Conservation (phyloP, 2,797 vertebrate genomes). For the Gouania willdenowi region DNA sequence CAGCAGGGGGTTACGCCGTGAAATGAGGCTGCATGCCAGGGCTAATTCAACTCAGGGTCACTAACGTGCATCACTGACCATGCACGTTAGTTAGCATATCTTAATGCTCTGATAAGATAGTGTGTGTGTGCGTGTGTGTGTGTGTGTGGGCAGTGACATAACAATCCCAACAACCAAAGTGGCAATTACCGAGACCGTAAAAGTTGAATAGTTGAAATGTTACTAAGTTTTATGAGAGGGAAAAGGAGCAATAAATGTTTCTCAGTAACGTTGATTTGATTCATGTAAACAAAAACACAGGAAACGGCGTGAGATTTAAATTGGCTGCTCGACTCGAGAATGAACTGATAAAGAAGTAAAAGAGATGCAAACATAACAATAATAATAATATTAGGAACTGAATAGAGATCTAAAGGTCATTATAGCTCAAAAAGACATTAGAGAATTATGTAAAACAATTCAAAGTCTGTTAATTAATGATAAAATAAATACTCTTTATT, state of each 20-base stretch:
- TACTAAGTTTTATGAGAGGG: too few relatives aligned
- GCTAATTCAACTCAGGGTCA: constrained; percentile 61
- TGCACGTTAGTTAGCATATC: constrained; percentile 41
- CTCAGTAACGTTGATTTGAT: constrained; percentile 5
- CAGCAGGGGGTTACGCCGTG: constrained; percentile 50
- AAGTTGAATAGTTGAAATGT: too few relatives aligned
- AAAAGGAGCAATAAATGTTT: constrained; percentile 32
- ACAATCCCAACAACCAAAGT: constrained; percentile 25
- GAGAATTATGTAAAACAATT: too few relatives aligned
- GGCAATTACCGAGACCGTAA: constrained; percentile 16
- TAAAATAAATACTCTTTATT: too few relatives aligned
- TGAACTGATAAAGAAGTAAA: too few relatives aligned
- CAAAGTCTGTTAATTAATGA: too few relatives aligned
- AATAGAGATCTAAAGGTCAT: too few relatives aligned
- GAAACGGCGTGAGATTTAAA: too few relatives aligned
- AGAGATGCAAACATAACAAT: too few relatives aligned
- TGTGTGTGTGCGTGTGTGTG: constrained; percentile 1
- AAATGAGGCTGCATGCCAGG: constrained; percentile 57
- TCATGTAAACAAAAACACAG: constrained; percentile 2
- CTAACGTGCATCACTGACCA: constrained; percentile 43
- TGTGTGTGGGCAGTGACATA: constrained; percentile 27
- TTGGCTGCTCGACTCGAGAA: too few relatives aligned
- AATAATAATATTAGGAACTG: too few relatives aligned
- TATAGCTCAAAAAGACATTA: too few relatives aligned
- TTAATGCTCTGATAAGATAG: constrained; percentile 54